phyloP scores from a whole-genome alignment of 2,888 invertebrate genomes.

The Biston betularia region DNA sequence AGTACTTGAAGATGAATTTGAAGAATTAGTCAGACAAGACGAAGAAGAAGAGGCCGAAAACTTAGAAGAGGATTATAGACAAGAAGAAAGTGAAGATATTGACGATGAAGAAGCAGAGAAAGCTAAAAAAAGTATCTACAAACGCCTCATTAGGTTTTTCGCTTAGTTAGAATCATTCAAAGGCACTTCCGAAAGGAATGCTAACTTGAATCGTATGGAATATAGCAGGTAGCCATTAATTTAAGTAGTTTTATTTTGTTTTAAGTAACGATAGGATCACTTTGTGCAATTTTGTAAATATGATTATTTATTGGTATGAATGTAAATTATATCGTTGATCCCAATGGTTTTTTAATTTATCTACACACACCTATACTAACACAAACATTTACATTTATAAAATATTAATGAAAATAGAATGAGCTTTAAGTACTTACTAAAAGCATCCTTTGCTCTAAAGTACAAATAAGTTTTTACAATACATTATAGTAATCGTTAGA shows the following conservation, averaged over 20 bases:
- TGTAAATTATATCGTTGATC: conserved; percentile 48
- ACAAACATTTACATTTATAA: too few relatives aligned
- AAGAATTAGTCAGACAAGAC: conserved; percentile 27
- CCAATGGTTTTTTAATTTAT: conserved; percentile 4
- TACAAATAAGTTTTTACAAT: too few relatives aligned
- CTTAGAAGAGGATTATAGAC: conserved; percentile 27
- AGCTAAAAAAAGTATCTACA: conserved; percentile 55
- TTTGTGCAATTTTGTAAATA: conserved; percentile 85
- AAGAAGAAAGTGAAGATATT: conserved; percentile 28
- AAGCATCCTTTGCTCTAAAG: too few relatives aligned
- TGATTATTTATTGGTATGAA: conserved; percentile 47
- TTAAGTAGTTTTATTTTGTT: conserved; percentile 49
- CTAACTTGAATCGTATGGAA: conserved; percentile 56
- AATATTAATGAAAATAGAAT: too few relatives aligned
- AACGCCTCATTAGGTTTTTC: conserved; percentile 58
- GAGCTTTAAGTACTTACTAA: too few relatives aligned
- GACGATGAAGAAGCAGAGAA: conserved; percentile 44
- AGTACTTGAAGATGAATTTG: conserved; percentile 25
- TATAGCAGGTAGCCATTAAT: conserved; percentile 38
- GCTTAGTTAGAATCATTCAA: conserved; percentile 53
- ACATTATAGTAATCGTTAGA: too few relatives aligned
- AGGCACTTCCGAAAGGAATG: conserved; percentile 62
- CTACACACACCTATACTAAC: neutral
- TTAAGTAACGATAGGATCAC: conserved; percentile 63
- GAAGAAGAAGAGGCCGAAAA: conserved; percentile 33